These are phyloP conservation scores for Ophiodon elongatus DNA, from an alignment of 2,113 vertebrate species.

Conservation along the genomic window DNA sequence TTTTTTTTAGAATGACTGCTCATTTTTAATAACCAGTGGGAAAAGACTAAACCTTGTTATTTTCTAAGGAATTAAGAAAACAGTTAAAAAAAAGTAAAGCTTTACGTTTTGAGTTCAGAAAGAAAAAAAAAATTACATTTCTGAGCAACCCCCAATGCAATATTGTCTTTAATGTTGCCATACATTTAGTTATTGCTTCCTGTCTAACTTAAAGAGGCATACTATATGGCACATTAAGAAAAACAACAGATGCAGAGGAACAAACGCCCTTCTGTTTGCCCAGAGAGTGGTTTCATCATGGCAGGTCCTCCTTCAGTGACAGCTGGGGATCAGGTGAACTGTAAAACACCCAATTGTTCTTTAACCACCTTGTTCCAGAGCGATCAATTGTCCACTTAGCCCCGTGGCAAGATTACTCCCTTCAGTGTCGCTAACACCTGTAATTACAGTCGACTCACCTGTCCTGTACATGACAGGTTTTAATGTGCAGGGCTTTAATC, in stretches of 20 bases:
- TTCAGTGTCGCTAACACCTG: neutral
- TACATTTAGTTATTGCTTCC: neutral
- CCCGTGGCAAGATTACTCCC: neutral
- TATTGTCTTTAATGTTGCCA: neutral
- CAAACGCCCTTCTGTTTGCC: neutral
- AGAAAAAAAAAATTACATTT: neutral
- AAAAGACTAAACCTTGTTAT: neutral
- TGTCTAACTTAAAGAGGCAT: neutral
- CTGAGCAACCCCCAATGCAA: neutral
- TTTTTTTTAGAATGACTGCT: neutral
- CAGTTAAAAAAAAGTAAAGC: neutral
- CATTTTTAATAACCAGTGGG: neutral
- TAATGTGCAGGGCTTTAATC: neutral
- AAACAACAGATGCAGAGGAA: conserved; percentile 9
- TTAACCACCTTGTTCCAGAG: conserved; percentile 34
- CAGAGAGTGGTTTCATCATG: neutral
- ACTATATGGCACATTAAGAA: neutral
- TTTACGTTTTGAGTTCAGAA: neutral
- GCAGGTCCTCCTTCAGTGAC: conserved; percentile 23
- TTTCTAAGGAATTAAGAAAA: neutral
- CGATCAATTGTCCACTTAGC: conserved; percentile 25
- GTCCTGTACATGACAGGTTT: neutral
- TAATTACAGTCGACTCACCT: conserved; percentile 43
- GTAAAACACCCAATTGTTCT: conserved; percentile 24
- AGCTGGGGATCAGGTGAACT: conserved; percentile 51